These are phyloP conservation scores for Phyllotreta cruciferae DNA, from an alignment of 2,888 invertebrate species.

Conservation along the genomic window DNA sequence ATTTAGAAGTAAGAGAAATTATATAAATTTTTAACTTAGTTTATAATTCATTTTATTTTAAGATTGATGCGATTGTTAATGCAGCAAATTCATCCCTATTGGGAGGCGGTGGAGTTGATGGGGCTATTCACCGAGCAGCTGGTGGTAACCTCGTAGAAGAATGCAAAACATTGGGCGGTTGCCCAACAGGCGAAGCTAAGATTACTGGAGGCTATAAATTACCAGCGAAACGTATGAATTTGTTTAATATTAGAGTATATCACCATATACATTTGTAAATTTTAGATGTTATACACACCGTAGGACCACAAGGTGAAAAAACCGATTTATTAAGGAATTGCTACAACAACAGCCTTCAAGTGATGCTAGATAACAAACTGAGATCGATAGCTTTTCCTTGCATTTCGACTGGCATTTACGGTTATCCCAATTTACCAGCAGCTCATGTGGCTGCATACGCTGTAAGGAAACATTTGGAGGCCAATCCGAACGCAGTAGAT, in stretches of 20 bases:
- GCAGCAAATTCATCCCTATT: constrained; percentile 80
- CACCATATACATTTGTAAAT: too few relatives aligned
- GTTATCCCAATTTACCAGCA: constrained; percentile 82
- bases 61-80: constrained; percentile 89
- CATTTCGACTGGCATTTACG: constrained; percentile 91
- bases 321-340: constrained; percentile 70
- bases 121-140: constrained; percentile 86
- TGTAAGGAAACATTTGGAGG: constrained; percentile 71
- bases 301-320: constrained; percentile 82
- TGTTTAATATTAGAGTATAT: background rate
- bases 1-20: constrained; percentile 66
- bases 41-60: constrained; percentile 29
- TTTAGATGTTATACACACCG: constrained; percentile 88
- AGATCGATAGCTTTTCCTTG: constrained; percentile 84
- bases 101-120: constrained; percentile 91
- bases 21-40: constrained; percentile 1
- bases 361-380: constrained; percentile 66
- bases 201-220: constrained; percentile 82
- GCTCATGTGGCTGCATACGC: constrained; percentile 75
- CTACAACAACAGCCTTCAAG: constrained; percentile 72
- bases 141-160: constrained; percentile 74
- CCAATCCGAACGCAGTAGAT: constrained; percentile 65
- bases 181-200: constrained; percentile 83
- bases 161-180: constrained; percentile 75
- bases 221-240: constrained; percentile 79